Base-by-base conservation (phyloP, 2,888 invertebrate genomes). In the Pyralis farinalis region DNA sequence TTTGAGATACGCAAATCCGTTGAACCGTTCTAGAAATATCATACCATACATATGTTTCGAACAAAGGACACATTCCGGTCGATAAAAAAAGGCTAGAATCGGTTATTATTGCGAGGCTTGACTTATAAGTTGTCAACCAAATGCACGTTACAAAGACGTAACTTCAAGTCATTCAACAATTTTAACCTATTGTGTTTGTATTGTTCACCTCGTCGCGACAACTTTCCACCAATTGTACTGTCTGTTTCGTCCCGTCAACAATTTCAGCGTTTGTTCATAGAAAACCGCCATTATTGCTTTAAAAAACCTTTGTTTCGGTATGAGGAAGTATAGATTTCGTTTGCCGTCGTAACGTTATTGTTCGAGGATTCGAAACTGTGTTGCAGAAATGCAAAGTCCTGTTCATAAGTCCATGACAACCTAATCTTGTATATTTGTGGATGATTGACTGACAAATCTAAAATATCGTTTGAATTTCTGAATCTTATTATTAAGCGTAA, bases 211-310 rank as follows among this genome's bases (percentile, higher is more conserved):
- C 55, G 60, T 49, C 49, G 58, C 63, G 56, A 59, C 59, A 61
- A 71, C 75, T 79, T 79, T 80, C 71, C 69, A 72, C 66, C 71
- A 63, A 75, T 73, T 75, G 66, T 74, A 53, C 53, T 60, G 65
- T 57, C 64, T 56, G 57, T 58, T 56, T 53, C 49, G 51, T 39
- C 57, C 55, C 45, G 64, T 68, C 64, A 63, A 59, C 63, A 55
- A 65, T 64, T 70, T 61, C 48, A 55, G 60, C 43, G 47, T 59
- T 69, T 58, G 47, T 57, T 59, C 51, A 58, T 51, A 60, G 55
- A 56, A 61, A 58, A 57, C 50, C 43, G 37, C 51, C 46, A 43
- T 55, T 53, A 53, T 58, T 52, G 37, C 40, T 42, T 42, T 53
- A 57, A 54, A 35, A 56, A 60, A 51, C 43, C 51, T 55, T 58